Evolutionary conservation across 2,113 vertebrate species (phyloP), one percentile per base, ranked within the genome.

Genomic region (Poeciliopsis turrubarensis): DNA sequence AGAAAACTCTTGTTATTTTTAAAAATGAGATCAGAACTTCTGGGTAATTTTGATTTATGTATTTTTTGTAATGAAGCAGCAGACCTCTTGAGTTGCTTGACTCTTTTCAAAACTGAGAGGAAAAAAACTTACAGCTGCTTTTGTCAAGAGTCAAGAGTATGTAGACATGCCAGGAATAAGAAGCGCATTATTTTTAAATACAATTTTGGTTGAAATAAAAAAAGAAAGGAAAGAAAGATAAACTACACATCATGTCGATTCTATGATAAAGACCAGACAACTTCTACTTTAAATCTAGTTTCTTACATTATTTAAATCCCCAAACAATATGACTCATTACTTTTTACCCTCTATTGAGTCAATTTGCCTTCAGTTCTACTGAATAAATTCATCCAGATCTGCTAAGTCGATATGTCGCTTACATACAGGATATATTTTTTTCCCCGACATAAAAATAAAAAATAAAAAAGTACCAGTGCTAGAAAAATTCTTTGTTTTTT

Each of bases 111-210:
- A 78, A 72, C 63, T 9, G 68, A 32, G 72, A 81, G 79, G 4
- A 32, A 37, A 37, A 37, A 73, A 51, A 73, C 84, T 76, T 82
- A 79, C 97, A 97, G 95, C 96, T 98, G 97, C 65, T 77, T 85
- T 91, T 93, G 93, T 95, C 96, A 57, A 14, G 76, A 76, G 70
- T 41, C n/a, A n/a, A n/a, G 65, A 84, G 74, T 72, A 39, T 61
- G 71, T 26, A 63, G 57, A 68, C 34, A 72, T 75, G 73, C 62
- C 82, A 80, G 29, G 80, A 41, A 29, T 25, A 64, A 73, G 30
- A 69, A 65, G 47, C 22, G 29, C 65, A 78, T 75, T 65, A 77
- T 30, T 65, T 37, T 62, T 68, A 75, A 19, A 32, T 65, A 29
- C 77, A 3, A 5, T 19, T 41, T 41, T 41, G 39, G 13, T 13